phyloP scores from a whole-genome alignment of 2,113 vertebrate species.

The Pluvialis apricaria region DNA sequence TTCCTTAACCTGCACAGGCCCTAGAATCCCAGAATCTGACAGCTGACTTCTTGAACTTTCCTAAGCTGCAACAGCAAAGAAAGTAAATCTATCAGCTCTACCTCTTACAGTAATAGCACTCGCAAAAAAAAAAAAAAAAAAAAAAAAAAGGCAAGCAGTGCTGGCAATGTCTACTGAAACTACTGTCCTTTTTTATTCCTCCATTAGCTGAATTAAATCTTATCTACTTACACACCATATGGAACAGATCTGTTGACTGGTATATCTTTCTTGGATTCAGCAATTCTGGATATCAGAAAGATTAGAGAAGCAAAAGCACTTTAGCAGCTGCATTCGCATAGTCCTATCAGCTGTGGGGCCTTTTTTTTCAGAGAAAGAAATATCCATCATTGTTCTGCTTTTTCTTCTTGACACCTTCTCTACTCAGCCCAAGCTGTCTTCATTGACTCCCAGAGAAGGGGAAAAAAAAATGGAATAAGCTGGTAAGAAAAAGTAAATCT shows the following conservation, averaged over 20 bases:
- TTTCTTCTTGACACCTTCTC: neutral
- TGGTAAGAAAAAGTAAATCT: neutral
- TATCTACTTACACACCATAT: neutral
- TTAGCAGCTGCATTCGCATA: neutral
- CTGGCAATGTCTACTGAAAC: neutral
- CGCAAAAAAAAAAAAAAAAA: neutral
- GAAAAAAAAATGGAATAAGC: neutral
- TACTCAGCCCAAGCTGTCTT: neutral
- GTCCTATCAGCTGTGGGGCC: neutral
- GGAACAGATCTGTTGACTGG: neutral
- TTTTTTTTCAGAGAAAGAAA: neutral
- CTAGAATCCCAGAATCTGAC: conserved; percentile 29
- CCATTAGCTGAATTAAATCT: conserved; percentile 21
- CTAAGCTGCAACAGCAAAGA: conserved; percentile 47
- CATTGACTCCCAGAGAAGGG: neutral
- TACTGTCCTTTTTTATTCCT: neutral
- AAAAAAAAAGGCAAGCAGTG: neutral
- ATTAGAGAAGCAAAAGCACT: neutral
- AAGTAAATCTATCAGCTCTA: conserved; percentile 50
- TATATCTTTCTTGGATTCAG: neutral
- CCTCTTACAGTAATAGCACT: neutral
- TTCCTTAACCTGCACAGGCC: conserved; percentile 63
- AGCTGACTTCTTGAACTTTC: conserved; percentile 73
- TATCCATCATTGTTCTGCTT: neutral
- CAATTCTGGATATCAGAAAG: neutral